Base-by-base conservation (phyloP, 2,113 vertebrate genomes). In the Brachirus orientalis region DNA sequence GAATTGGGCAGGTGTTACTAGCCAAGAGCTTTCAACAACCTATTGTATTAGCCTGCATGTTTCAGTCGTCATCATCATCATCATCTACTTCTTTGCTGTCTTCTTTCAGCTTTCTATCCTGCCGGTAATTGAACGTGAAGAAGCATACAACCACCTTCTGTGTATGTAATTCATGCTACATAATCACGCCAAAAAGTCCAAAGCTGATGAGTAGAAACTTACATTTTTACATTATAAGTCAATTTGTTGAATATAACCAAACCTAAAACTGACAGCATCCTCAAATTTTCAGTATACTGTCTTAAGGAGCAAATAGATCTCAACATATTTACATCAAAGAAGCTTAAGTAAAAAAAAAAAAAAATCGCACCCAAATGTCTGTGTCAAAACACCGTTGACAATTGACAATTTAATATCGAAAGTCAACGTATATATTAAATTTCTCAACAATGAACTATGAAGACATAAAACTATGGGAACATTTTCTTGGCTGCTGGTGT, bases 121-220 rank as follows among this genome's bases (percentile, higher is more conserved):
- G 33, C 16, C 22, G 60, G 36, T 48, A 20, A 63, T 71, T 41
- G 41, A 52, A 63, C 43, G 16, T 52, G 41, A 56, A 35, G 38
- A 80, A 55, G 45, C 66, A 50, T 35, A 14, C 4, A 28, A 47
- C 28, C 54, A 58, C 17, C 8, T 22, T 41, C 7, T 45, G 14
- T 61, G 7, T 28, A 9, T 45, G 16, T 57, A 37, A 8, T 18
- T 37, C 33, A 37, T 44, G 50, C 11, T 36, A 17, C 69, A 41
- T 51, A 37, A 33, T 35, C 17, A 44, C 35, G n/a, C 43, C 7
- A 47, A 22, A 20, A 17, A 2, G 16, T 55, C 19, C 8, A n/a
- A 38, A 38, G 45, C 19, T 60, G 28, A 10, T 10, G 37, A 11
- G 53, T 36, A 5, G 35, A 35, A 41, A 41, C 36, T 46, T 4